Evolutionary conservation across 2,797 vertebrate species (phyloP).

Genomic region (Cottoperca gobio): DNA sequence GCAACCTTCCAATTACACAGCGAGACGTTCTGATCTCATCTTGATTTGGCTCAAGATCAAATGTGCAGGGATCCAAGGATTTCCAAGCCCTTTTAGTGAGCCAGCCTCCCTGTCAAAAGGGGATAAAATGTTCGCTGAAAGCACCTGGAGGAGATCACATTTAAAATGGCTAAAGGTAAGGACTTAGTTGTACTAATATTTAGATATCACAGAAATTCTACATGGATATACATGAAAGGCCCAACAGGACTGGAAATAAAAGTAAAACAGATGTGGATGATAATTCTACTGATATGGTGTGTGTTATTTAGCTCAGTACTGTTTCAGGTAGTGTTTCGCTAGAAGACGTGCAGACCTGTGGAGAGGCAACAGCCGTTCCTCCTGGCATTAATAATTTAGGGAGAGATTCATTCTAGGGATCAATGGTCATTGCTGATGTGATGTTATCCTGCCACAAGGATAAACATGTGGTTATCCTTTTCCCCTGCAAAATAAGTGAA

Average conservation of each 20-base stretch:
- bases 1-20: conserved; percentile 77
- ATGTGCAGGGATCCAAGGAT: conserved; percentile 58
- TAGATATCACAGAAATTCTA: conserved; percentile 38
- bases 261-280: conserved; percentile 27
- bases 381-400: conserved; percentile 52
- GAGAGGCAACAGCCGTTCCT: conserved; percentile 36
- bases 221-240: conserved; percentile 17
- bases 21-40: conserved; percentile 67
- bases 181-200: conserved; percentile 49
- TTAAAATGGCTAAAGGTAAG: conserved; percentile 47
- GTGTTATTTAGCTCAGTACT: background rate
- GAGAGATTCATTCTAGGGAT: conserved; percentile 35
- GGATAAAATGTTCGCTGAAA: conserved; percentile 54
- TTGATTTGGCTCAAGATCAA: conserved; percentile 76
- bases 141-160: conserved; percentile 54
- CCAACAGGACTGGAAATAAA: background rate
- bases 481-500: background rate
- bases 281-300: conserved; percentile 12
- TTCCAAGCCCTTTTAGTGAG: conserved; percentile 47
- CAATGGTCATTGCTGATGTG: conserved; percentile 35
- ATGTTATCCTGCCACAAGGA: conserved; percentile 41
- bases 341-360: conserved; percentile 4
- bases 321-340: conserved; percentile 22
- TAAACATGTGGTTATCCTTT: conserved; percentile 39
- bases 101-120: conserved; percentile 51